Evolutionary conservation across 2,797 vertebrate genomes (phyloP).

Genomic region (Liasis olivaceus): DNA sequence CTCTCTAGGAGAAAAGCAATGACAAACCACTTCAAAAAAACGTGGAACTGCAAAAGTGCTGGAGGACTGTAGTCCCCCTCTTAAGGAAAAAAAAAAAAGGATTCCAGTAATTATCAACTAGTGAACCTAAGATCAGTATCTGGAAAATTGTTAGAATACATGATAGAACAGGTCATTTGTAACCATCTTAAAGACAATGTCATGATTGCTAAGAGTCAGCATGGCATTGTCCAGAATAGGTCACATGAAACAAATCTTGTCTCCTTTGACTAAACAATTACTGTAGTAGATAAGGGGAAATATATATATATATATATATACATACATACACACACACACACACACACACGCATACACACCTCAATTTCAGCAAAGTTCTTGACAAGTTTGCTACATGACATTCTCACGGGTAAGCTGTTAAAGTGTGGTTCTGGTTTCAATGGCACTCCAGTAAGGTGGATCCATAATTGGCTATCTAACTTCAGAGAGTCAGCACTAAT

Average conservation of each 20-base stretch:
- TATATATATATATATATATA: too few relatives aligned
- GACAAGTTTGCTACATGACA: too few relatives aligned
- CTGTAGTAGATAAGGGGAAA: background rate
- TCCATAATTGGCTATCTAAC: background rate
- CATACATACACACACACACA: too few relatives aligned
- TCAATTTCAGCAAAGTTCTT: background rate
- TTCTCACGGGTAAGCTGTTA: too few relatives aligned
- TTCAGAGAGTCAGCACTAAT: background rate
- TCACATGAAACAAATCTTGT: background rate
- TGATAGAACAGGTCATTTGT: background rate
- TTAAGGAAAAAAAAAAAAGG: background rate
- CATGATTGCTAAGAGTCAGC: background rate
- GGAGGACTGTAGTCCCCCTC: background rate
- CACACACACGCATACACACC: too few relatives aligned
- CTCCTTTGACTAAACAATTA: background rate
- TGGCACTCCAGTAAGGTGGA: too few relatives aligned
- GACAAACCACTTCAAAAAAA: background rate
- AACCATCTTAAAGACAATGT: background rate
- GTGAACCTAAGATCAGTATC: background rate
- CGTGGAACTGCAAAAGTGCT: background rate
- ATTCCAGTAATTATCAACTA: background rate
- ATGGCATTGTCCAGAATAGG: background rate
- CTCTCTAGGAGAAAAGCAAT: background rate
- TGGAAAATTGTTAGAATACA: background rate
- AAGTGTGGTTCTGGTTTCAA: too few relatives aligned